Conservation (phyloP, 2,888 invertebrate species). For the Drosophila anomalipes region DNA sequence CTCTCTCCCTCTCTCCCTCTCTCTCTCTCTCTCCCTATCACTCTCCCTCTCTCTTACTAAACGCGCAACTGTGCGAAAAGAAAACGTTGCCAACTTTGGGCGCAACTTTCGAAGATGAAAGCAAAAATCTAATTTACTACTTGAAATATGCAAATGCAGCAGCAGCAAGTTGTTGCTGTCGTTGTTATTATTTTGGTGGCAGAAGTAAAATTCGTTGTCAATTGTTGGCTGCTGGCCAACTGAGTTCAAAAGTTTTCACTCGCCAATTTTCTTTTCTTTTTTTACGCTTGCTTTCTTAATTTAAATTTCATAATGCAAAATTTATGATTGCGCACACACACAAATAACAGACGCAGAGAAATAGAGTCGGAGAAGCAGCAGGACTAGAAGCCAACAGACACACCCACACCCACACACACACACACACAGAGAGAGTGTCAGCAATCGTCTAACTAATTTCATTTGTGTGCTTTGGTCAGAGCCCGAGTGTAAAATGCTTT, state of each 20-base stretch:
- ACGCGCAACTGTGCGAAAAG: background rate
- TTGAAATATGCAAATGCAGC: conserved; percentile 62
- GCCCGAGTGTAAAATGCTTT: conserved; percentile 39
- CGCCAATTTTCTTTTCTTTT: conserved; percentile 10
- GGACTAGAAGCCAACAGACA: background rate
- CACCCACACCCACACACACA: background rate
- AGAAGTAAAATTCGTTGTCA: conserved; percentile 54
- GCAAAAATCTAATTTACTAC: conserved; percentile 59
- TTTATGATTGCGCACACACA: conserved; percentile 51
- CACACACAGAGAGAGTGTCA: background rate
- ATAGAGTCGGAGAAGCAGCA: background rate
- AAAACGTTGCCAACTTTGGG: conserved; percentile 35
- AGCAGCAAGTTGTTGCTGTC: conserved; percentile 6
- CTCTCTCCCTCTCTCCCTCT: background rate
- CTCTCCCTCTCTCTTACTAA: background rate
- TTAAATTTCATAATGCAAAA: conserved; percentile 64
- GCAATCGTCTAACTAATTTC: conserved; percentile 33
- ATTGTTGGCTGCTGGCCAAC: conserved; percentile 56
- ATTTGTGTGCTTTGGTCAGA: conserved; percentile 48
- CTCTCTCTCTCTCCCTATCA: too few species aligned
- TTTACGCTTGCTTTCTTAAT: conserved; percentile 51
- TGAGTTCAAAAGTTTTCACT: conserved; percentile 47
- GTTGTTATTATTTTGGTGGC: conserved; percentile 26
- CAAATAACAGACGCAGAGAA: background rate
- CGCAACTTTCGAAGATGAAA: conserved; percentile 49